Conservation (phyloP, 2,797 vertebrate genomes). For the Arrhamphus sclerolepis region DNA sequence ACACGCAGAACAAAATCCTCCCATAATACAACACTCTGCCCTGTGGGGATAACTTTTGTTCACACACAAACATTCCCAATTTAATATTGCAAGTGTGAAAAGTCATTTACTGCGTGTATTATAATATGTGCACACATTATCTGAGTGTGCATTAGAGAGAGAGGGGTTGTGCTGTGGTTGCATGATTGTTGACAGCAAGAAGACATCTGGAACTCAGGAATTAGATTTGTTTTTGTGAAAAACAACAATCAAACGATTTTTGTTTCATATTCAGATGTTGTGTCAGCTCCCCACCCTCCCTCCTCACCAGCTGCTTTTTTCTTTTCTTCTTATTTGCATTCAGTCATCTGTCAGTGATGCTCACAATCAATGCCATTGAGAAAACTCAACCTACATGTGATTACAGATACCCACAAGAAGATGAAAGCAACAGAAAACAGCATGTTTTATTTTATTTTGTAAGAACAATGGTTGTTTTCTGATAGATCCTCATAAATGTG, state of each 20-base stretch:
- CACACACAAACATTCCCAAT: conserved; percentile 46
- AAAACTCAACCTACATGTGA: conserved; percentile 33
- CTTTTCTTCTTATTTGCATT: conserved; percentile 45
- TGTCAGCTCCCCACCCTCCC: conserved; percentile 29
- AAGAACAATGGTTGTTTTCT: conserved; percentile 24
- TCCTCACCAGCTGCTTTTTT: conserved; percentile 40
- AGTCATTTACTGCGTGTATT: conserved; percentile 27
- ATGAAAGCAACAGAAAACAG: conserved; percentile 3
- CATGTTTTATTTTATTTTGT: neutral
- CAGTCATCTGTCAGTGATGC: conserved; percentile 50
- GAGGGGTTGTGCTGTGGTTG: conserved; percentile 12
- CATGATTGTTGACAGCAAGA: conserved; percentile 36
- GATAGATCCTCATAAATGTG: conserved; percentile 1
- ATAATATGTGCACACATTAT: neutral
- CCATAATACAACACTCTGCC: conserved; percentile 33
- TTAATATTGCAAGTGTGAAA: conserved; percentile 37
- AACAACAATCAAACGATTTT: conserved; percentile 41
- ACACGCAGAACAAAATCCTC: conserved; percentile 49
- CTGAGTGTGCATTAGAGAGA: neutral
- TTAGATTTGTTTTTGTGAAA: conserved; percentile 49
- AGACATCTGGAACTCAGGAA: conserved; percentile 50
- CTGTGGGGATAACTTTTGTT: conserved; percentile 48
- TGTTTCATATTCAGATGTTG: conserved; percentile 57
- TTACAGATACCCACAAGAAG: conserved; percentile 27
- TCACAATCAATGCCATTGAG: conserved; percentile 24